phyloP scores from a whole-genome alignment of 1,140 invertebrate species.

The Leptinotarsa defecta region DNA sequence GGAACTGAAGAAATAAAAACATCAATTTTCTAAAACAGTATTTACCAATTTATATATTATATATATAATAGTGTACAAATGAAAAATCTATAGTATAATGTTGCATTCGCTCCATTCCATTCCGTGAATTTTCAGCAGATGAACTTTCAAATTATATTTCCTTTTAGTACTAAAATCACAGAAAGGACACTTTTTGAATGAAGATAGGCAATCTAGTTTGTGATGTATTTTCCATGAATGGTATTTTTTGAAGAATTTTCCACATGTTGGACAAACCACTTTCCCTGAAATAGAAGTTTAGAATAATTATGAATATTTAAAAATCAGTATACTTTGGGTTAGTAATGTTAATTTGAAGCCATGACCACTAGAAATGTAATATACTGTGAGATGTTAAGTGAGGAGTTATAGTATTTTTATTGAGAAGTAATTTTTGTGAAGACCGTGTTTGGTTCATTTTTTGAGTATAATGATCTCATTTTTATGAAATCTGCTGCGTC shows the following conservation, averaged over 20 bases:
- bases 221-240: constrained; percentile 41
- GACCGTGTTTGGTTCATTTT: no score
- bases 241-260: constrained; percentile 42
- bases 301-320: no score
- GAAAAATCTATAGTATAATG: not conserved
- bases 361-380: no score
- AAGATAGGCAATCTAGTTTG: constrained; percentile 40
- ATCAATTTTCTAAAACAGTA: no score
- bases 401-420: no score
- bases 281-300: not conserved
- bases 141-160: constrained; percentile 34
- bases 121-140: constrained; percentile 14
- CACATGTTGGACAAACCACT: constrained; percentile 29
- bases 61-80: no score
- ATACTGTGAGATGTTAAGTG: no score
- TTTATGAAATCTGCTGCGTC: no score
- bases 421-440: no score
- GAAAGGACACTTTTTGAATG: constrained; percentile 55
- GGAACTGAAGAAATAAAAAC: no score
- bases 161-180: constrained; percentile 48
- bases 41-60: no score
- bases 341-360: not conserved
- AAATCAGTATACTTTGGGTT: not conserved
- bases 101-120: not conserved
- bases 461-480: no score